Base-by-base conservation (phyloP, 2,113 vertebrate species). In the Ciconia stormi region DNA sequence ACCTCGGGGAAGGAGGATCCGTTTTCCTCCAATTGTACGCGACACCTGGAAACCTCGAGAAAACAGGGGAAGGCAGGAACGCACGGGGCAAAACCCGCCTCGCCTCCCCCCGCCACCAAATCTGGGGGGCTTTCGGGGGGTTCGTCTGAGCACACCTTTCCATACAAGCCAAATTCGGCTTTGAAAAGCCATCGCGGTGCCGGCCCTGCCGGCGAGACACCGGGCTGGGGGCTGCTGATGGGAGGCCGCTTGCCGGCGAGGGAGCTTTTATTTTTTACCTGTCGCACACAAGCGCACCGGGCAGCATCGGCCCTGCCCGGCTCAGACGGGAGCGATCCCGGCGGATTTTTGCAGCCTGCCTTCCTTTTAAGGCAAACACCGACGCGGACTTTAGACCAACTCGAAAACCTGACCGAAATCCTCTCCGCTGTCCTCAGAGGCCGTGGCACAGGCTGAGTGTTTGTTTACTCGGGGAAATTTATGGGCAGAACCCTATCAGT, bases 81-180 rank as follows among this genome's bases (percentile, higher is more conserved):
- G 23, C 5, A 12, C 46, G 25, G 1, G 9, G 46, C 8, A 2
- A 49, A 26, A 26, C 23, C 16, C 16, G 22, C 66, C 44, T 47
- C 11, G 6, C 32, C 21, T 34, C 15, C 20, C 13, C 44, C 25
- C 15, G 16, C 4, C 36, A 16, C 26, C 14, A 6, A 16, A 6
- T 9, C 1, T 13, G n/a, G n/a, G 38, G 62, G 11, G 38, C 3
- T 63, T 42, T 15, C 8, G 23, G 59, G 47, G 38, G 62, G 10
- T 5, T 30, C 19, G 7, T 1, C 40, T 2, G 13, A 10, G 62
- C 19, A 3, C 40, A 4, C 5, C 40, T 42, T 29, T 20, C 17
- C 62, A 19, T 2, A 4, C 11, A 8, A 30, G 61, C 61, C 61
- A 13, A 40, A 40, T 6, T 3, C 5, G 8, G 44, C 44, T 67